phyloP scores from a whole-genome alignment of 1,140 invertebrate species.

The Drosophila bocqueti region DNA sequence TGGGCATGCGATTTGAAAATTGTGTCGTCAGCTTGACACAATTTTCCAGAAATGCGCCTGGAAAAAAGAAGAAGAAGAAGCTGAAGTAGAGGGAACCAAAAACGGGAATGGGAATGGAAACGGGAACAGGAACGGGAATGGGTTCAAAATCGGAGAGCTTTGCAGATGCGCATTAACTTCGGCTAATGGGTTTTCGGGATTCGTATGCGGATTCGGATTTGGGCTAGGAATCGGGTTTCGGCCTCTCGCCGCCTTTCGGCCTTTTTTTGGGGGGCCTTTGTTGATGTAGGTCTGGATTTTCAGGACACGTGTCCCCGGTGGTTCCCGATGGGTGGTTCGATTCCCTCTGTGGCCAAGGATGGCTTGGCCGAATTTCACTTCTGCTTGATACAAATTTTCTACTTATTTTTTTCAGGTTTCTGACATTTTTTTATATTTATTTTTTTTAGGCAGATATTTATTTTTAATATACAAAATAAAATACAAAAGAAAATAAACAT shows the following conservation, averaged over 20 bases:
- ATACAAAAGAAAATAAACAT: not conserved
- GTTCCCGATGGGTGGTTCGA: slow-evolving; percentile 7
- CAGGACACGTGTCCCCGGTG: slow-evolving; percentile 70
- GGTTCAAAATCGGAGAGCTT: slow-evolving; percentile 37
- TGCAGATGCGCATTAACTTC: slow-evolving; percentile 66
- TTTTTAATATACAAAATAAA: not conserved
- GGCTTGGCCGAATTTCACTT: slow-evolving; percentile 3
- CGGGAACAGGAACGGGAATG: slow-evolving; percentile 36
- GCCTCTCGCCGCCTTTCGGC: slow-evolving; percentile 4
- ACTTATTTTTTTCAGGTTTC: not conserved
- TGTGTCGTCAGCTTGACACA: slow-evolving; percentile 83
- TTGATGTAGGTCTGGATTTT: slow-evolving; percentile 85
- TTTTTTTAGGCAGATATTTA: not conserved
- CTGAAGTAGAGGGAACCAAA: slow-evolving; percentile 20
- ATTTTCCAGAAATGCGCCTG: slow-evolving; percentile 84
- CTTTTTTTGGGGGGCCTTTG: slow-evolving; percentile 57
- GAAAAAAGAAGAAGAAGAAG: slow-evolving; percentile 45
- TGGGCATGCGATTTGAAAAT: slow-evolving; percentile 81
- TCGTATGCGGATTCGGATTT: slow-evolving; percentile 24
- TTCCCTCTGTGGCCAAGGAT: not conserved
- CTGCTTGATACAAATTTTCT: not conserved
- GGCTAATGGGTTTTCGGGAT: slow-evolving; percentile 21
- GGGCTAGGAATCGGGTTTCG: slow-evolving; percentile 16
- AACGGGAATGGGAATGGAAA: slow-evolving; percentile 2
- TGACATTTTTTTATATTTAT: not conserved